phyloP scores from a whole-genome alignment of 2,888 invertebrate species.

The Scaptomyza cyrtandrae region DNA sequence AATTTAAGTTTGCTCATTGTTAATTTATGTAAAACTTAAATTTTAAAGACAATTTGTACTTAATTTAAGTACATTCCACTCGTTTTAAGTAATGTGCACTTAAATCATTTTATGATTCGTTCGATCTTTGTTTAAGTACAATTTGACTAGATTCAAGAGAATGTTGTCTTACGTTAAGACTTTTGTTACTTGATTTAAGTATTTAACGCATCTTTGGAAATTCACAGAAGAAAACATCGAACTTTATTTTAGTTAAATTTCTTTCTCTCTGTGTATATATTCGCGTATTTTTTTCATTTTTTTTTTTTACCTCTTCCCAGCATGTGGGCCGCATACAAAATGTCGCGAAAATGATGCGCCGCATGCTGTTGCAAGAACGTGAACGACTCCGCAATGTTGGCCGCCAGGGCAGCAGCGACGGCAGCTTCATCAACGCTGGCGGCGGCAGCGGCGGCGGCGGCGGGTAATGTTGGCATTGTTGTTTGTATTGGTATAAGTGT shows the following conservation, averaged over 20 bases:
- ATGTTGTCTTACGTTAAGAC: neutral
- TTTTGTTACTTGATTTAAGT: too few species aligned
- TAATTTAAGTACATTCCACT: neutral
- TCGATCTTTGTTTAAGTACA: neutral
- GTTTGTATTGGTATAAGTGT: constrained; percentile 71
- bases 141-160: neutral
- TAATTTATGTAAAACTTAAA: neutral
- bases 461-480: constrained; percentile 29
- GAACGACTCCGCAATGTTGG: constrained; percentile 84
- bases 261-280: neutral
- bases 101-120: neutral
- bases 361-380: constrained; percentile 84
- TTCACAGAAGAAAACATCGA: neutral
- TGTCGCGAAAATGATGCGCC: constrained; percentile 86
- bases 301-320: constrained; percentile 86
- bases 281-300: neutral
- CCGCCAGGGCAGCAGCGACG: constrained; percentile 79
- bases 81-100: neutral
- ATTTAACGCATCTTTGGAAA: too few species aligned
- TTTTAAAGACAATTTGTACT: neutral
- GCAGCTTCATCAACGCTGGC: constrained; percentile 56
- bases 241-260: neutral
- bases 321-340: constrained; percentile 88
- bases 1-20: neutral
- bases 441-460: too few species aligned